phyloP scores from a whole-genome alignment of 2,888 invertebrate genomes.

The Horisme vitalbata region DNA sequence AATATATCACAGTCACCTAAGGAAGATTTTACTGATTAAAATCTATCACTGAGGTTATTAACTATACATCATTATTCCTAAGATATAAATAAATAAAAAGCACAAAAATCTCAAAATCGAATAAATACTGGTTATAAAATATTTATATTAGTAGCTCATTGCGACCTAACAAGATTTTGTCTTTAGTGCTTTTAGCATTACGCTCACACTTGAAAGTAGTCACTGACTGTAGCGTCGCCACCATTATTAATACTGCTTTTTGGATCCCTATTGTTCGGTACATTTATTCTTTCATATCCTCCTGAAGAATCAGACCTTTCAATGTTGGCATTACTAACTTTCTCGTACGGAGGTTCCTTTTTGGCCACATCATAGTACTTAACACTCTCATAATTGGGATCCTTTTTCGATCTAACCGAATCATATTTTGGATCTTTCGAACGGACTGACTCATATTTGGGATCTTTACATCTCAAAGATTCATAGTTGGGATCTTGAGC shows the following conservation, averaged over 20 bases:
- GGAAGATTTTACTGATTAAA: constrained; percentile 67
- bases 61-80: constrained; percentile 52
- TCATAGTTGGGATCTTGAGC: constrained; percentile 87
- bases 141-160: constrained; percentile 48
- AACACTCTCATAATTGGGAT: constrained; percentile 93
- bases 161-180: constrained; percentile 10
- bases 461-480: constrained; percentile 84
- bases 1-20: constrained; percentile 80
- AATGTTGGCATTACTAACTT: constrained; percentile 69
- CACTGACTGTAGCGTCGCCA: constrained; percentile 64
- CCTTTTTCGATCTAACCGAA: constrained; percentile 83
- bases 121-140: constrained; percentile 50
- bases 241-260: constrained; percentile 75
- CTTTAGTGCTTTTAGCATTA: constrained; percentile 26
- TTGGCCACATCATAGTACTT: constrained; percentile 85
- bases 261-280: constrained; percentile 55
- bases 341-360: constrained; percentile 87
- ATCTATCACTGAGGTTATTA: constrained; percentile 63
- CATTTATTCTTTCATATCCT: constrained; percentile 71
- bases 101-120: constrained; percentile 58
- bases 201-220: constrained; percentile 75
- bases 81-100: constrained; percentile 65
- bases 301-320: constrained; percentile 70
- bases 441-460: constrained; percentile 81
- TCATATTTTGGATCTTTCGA: constrained; percentile 88